Evolutionary conservation across 2,797 vertebrate species (phyloP).

Genomic region (Orestias chungarensis): DNA sequence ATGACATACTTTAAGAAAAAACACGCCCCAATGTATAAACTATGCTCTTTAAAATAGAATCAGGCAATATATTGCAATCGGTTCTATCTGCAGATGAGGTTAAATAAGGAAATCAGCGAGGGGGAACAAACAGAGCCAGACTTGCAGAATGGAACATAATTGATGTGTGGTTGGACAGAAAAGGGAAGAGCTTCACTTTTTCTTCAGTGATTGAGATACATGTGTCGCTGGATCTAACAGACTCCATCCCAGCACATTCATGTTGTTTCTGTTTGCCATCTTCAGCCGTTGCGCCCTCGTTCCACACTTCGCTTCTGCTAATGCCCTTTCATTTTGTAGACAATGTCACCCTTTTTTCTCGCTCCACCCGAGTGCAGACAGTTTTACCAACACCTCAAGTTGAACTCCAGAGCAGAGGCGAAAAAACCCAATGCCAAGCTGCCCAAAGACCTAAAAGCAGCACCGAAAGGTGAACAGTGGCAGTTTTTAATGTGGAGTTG

Average conservation of each 20-base stretch:
- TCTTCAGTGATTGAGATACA: background rate
- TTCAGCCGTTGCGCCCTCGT: background rate
- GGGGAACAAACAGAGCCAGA: background rate
- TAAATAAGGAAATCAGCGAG: background rate
- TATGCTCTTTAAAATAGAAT: background rate
- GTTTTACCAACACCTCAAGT: conserved; percentile 53
- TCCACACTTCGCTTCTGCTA: background rate
- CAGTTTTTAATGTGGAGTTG: background rate
- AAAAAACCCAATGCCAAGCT: conserved; percentile 15
- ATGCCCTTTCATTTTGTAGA: conserved; percentile 17
- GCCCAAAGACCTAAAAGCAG: background rate
- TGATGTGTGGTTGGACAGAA: background rate
- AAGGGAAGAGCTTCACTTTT: background rate
- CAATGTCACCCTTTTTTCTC: conserved; percentile 35
- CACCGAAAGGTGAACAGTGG: background rate
- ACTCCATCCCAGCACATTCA: background rate
- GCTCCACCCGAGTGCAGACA: conserved; percentile 12
- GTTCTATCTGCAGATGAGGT: background rate
- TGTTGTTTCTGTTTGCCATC: background rate
- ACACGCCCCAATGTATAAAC: background rate
- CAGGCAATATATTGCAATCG: background rate
- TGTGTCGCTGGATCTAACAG: background rate
- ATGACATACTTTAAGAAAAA: background rate
- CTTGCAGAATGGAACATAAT: conserved; percentile 1
- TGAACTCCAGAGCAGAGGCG: conserved; percentile 25